A percentile compares a stretch with the other conserved stretches of the same genome.
Conservation (phyloP, 2,113 vertebrate genomes). For the Lepisosteus oculatus region DNA sequence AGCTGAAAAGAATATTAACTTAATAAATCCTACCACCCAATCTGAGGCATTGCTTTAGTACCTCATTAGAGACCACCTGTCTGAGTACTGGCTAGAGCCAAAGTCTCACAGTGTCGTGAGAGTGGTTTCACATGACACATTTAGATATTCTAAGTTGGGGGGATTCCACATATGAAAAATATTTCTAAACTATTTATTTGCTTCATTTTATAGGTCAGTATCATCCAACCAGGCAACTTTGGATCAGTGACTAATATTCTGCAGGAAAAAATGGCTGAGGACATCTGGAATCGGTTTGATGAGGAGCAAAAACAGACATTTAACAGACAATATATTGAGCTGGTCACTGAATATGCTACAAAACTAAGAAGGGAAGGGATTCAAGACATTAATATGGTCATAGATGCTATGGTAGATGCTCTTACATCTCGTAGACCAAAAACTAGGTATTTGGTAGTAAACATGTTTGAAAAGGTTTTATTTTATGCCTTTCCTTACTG, state of each 20-base stretch:
- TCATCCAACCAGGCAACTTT: slow-evolving; percentile 76
- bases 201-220: slow-evolving; percentile 57
- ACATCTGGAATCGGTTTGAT: slow-evolving; percentile 65
- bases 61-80: too few relatives aligned
- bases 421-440: slow-evolving; percentile 52
- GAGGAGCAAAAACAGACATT: slow-evolving; percentile 52
- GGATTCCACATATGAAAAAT: too few relatives aligned
- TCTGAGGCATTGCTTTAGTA: too few relatives aligned
- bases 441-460: slow-evolving; percentile 57
- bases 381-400: slow-evolving; percentile 41
- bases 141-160: too few relatives aligned
- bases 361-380: slow-evolving; percentile 48
- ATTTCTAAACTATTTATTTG: too few relatives aligned
- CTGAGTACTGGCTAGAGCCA: too few relatives aligned
- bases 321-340: slow-evolving; percentile 55
- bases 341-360: slow-evolving; percentile 54
- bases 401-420: slow-evolving; percentile 66
- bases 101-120: too few relatives aligned
- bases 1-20: too few relatives aligned
- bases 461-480: too few relatives aligned
- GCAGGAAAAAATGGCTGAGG: slow-evolving; percentile 34
- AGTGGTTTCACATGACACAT: too few relatives aligned
- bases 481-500: too few relatives aligned
- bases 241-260: slow-evolving; percentile 67
- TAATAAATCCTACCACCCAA: too few relatives aligned